phyloP scores from a whole-genome alignment of 2,113 vertebrate species.

The Stomatorhinus ivindoensis region DNA sequence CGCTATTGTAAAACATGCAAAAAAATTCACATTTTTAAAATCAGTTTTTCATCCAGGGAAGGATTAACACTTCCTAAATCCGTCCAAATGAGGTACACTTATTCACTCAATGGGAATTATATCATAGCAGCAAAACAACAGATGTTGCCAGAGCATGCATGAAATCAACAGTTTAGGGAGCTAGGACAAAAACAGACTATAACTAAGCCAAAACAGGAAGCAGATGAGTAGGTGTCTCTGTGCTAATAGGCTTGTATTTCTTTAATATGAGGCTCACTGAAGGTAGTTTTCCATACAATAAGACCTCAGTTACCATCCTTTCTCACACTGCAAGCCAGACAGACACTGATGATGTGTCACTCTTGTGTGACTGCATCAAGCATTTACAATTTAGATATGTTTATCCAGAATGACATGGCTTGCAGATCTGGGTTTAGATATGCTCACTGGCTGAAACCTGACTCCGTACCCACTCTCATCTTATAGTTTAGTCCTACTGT shows the following conservation, averaged over 20 bases:
- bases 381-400: background rate
- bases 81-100: background rate
- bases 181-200: background rate
- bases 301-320: background rate
- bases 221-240: background rate
- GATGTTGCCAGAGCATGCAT: background rate
- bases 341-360: background rate
- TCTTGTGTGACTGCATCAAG: background rate
- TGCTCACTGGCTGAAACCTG: background rate
- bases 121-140: background rate
- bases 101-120: background rate
- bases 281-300: background rate
- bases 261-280: background rate
- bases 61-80: constrained; percentile 6
- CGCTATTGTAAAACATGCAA: background rate
- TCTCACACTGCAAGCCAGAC: background rate
- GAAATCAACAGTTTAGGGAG: background rate
- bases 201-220: background rate
- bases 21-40: background rate
- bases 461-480: background rate
- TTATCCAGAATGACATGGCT: background rate
- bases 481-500: background rate
- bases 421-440: background rate
- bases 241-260: background rate
- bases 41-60: background rate